Evolutionary conservation across 2,888 invertebrate genomes (phyloP).

Genomic region (Sipha maydis): DNA sequence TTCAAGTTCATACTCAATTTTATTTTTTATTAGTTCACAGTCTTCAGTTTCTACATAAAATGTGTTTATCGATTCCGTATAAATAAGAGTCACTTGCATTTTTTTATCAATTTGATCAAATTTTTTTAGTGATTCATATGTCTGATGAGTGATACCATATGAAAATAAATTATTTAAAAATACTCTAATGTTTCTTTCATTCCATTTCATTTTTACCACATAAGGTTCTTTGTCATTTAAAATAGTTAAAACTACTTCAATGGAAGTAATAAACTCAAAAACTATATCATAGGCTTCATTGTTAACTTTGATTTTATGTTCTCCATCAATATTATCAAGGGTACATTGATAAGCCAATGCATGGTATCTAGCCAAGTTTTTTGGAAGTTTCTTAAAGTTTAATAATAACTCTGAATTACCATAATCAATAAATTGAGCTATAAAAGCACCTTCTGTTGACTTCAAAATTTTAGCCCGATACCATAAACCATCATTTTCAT

Average conservation of each 20-base stretch:
- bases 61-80: slow-evolving; percentile 66
- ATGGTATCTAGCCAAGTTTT: slow-evolving; percentile 72
- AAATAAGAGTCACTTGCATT: slow-evolving; percentile 64
- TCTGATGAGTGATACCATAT: slow-evolving; percentile 26
- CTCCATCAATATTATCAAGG: slow-evolving; percentile 67
- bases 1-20: slow-evolving; percentile 72
- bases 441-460: slow-evolving; percentile 71
- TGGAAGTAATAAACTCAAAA: slow-evolving; percentile 27
- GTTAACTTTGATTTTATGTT: neutral
- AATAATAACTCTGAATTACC: slow-evolving; percentile 75
- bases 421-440: slow-evolving; percentile 77
- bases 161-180: slow-evolving; percentile 35
- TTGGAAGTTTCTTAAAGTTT: slow-evolving; percentile 73
- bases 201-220: slow-evolving; percentile 63
- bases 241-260: slow-evolving; percentile 73
- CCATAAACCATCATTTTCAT: slow-evolving; percentile 76
- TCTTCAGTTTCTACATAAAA: slow-evolving; percentile 68
- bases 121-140: slow-evolving; percentile 10
- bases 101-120: slow-evolving; percentile 36
- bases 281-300: slow-evolving; percentile 11
- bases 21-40: slow-evolving; percentile 69
- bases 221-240: slow-evolving; percentile 70
- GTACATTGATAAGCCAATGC: slow-evolving; percentile 70
- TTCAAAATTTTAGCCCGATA: slow-evolving; percentile 76
- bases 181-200: slow-evolving; percentile 38